These are phyloP conservation scores for Phrixothrix hirtus DNA, from an alignment of 2,888 invertebrate genomes.

Conservation along the genomic window DNA sequence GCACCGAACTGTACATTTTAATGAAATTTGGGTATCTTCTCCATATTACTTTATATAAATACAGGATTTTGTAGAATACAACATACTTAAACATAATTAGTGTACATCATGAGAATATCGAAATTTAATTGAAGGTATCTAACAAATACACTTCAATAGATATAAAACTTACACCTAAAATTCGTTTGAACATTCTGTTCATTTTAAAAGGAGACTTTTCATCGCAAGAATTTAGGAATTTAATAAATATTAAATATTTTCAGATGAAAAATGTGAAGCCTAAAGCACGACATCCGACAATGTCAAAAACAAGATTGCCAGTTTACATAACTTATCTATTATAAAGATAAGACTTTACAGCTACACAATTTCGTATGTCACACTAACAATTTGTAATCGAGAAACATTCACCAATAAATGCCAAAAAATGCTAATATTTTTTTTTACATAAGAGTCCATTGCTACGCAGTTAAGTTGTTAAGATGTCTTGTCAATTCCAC, in stretches of 20 bases:
- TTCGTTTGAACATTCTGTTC: too few species aligned
- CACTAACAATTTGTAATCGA: neutral
- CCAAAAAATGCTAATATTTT: neutral
- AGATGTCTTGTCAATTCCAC: neutral
- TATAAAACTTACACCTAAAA: too few species aligned
- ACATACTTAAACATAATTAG: too few species aligned
- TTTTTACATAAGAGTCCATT: neutral
- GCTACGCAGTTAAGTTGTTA: neutral
- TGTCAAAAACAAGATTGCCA: neutral
- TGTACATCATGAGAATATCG: too few species aligned
- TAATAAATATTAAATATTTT: too few species aligned
- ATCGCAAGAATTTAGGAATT: too few species aligned
- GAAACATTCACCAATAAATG: neutral
- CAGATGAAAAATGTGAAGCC: too few species aligned
- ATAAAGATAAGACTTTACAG: neutral
- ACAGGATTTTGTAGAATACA: too few species aligned
- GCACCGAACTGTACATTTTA: slow-evolving; percentile 6
- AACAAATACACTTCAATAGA: too few species aligned
- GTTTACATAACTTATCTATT: neutral
- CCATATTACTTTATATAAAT: too few species aligned
- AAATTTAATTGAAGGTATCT: too few species aligned
- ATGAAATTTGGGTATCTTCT: slow-evolving; percentile 15
- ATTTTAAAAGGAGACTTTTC: too few species aligned
- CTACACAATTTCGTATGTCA: neutral
- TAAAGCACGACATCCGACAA: neutral